Conservation (phyloP, 2,888 invertebrate genomes). For the Panzeria rudis region DNA sequence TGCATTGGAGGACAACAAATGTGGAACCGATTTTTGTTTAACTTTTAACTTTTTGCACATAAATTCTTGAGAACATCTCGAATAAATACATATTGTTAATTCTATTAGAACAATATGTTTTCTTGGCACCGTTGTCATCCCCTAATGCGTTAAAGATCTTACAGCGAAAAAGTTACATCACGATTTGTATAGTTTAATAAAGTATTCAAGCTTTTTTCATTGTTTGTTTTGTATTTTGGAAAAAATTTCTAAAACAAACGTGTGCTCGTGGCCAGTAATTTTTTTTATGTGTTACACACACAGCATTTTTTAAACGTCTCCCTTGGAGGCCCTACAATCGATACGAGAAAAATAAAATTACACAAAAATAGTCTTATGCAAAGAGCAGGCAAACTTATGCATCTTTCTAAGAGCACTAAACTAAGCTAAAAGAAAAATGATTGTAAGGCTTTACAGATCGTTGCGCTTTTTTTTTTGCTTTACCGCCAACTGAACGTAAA, state of each 20-base stretch:
- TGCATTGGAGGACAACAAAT: too few relatives aligned
- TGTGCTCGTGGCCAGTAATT: conserved; percentile 70
- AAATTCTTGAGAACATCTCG: too few relatives aligned
- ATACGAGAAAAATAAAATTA: not conserved
- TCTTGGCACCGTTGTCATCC: not conserved
- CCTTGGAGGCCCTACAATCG: conserved; percentile 67
- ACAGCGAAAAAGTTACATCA: conserved; percentile 71
- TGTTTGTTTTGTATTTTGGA: conserved; percentile 41
- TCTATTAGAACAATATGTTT: not conserved
- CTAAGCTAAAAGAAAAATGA: conserved; percentile 28
- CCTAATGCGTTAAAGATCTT: conserved; percentile 60
- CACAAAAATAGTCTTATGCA: conserved; percentile 35
- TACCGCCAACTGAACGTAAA: not conserved
- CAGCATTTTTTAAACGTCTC: conserved; percentile 54
- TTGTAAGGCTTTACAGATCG: conserved; percentile 50
- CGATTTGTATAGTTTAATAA: conserved; percentile 73
- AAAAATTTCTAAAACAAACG: conserved; percentile 60
- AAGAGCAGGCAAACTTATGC: not conserved
- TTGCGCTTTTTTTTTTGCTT: not conserved
- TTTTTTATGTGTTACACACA: conserved; percentile 54
- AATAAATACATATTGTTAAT: too few relatives aligned
- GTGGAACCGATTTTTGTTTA: too few relatives aligned
- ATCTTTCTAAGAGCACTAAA: conserved; percentile 15
- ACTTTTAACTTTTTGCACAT: too few relatives aligned
- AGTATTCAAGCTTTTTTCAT: conserved; percentile 68